Conservation (phyloP, 2,113 vertebrate genomes). For the Thunnus thynnus region DNA sequence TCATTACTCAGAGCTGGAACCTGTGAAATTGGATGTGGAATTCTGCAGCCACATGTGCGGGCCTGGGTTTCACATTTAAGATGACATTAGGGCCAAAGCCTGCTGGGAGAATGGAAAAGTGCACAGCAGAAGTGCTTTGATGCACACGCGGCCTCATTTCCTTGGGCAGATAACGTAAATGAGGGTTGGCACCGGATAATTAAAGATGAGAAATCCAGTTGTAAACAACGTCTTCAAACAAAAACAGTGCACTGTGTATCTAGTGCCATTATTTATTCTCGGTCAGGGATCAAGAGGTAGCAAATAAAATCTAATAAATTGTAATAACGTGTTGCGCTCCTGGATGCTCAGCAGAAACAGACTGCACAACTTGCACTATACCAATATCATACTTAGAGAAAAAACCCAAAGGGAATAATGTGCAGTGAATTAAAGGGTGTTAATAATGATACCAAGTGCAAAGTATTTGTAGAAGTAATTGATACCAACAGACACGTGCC, state of each 20-base stretch:
- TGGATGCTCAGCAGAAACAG: constrained; percentile 6
- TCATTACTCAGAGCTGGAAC: constrained; percentile 57
- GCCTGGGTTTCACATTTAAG: constrained; percentile 54
- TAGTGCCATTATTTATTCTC: constrained; percentile 33
- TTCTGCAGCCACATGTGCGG: constrained; percentile 25
- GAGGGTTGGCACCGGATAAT: constrained; percentile 61
- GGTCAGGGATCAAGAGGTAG: constrained; percentile 47
- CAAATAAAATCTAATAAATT: constrained; percentile 21
- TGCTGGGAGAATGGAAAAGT: constrained; percentile 55
- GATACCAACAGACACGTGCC: neutral
- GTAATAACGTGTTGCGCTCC: constrained; percentile 16
- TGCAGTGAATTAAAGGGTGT: constrained; percentile 45
- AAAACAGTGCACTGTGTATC: constrained; percentile 25
- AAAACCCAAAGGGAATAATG: constrained; percentile 22
- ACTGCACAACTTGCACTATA: constrained; percentile 23
- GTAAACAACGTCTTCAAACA: constrained; percentile 62
- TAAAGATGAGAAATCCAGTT: constrained; percentile 59
- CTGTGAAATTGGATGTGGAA: constrained; percentile 64
- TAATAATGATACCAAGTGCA: constrained; percentile 14
- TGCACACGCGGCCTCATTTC: constrained; percentile 51
- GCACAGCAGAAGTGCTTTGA: constrained; percentile 51
- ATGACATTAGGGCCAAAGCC: constrained; percentile 60
- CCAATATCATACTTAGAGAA: neutral
- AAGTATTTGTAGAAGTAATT: neutral
- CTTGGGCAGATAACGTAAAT: constrained; percentile 64